Evolutionary conservation across 2,113 vertebrate species (phyloP).

Genomic region (Tiliqua scincoides): DNA sequence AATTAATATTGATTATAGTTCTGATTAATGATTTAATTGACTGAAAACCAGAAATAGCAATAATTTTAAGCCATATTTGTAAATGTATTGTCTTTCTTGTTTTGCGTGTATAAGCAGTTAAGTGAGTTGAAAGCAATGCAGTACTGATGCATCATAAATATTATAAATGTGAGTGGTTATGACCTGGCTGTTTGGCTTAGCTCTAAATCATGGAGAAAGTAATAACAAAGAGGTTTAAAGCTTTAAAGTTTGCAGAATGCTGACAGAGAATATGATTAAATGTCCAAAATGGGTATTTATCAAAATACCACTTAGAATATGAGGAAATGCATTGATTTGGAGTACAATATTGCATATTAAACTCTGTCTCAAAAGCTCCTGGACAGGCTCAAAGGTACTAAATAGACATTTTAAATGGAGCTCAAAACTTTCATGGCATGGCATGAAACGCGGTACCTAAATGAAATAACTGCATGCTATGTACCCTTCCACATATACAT

Average conservation of each 20-base stretch:
- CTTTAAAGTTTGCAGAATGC: slow-evolving; percentile 39
- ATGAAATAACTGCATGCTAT: not conserved
- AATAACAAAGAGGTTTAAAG: slow-evolving; percentile 45
- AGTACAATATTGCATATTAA: not conserved
- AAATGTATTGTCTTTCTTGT: slow-evolving; percentile 43
- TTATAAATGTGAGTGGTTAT: slow-evolving; percentile 44
- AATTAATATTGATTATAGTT: slow-evolving; percentile 48
- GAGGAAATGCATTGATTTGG: slow-evolving; percentile 38
- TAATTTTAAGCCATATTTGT: slow-evolving; percentile 45
- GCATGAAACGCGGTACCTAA: too few relatives aligned
- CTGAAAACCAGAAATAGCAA: slow-evolving; percentile 48
- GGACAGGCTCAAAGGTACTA: slow-evolving; percentile 17
- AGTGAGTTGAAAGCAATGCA: slow-evolving; percentile 39
- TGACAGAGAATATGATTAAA: slow-evolving; percentile 43
- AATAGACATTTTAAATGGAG: slow-evolving; percentile 5
- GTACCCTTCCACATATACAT: too few relatives aligned
- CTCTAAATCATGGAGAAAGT: slow-evolving; percentile 53
- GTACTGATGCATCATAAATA: slow-evolving; percentile 45
- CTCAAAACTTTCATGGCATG: slow-evolving; percentile 1
- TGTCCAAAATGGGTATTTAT: slow-evolving; percentile 51
- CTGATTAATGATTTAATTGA: slow-evolving; percentile 56
- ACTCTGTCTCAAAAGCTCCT: not conserved
- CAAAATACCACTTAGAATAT: slow-evolving; percentile 48
- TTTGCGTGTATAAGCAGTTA: slow-evolving; percentile 17
- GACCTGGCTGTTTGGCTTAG: slow-evolving; percentile 45